Percentiles rank a stretch among this genome's conserved stretches.
Conservation (phyloP, 2,797 vertebrate species). For the Crossoptilon crossoptilon region DNA sequence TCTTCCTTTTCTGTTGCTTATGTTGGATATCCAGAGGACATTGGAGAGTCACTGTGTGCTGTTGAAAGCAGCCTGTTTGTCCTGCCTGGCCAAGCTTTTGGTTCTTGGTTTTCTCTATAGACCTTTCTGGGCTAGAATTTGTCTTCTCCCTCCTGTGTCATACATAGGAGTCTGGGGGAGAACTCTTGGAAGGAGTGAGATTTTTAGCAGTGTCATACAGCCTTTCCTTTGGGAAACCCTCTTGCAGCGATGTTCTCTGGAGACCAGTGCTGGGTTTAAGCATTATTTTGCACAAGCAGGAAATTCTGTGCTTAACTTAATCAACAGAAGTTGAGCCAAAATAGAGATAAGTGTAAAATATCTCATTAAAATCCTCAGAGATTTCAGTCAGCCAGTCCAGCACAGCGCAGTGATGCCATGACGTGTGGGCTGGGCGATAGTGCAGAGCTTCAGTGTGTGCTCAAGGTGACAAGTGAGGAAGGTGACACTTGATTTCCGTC, state of each 20-base stretch:
- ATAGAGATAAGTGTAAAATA: not conserved
- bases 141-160: not conserved
- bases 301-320: not conserved
- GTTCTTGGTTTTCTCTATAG: not conserved
- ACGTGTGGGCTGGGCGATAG: not conserved
- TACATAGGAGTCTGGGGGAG: not conserved
- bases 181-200: not conserved
- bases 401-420: rapidly evolving
- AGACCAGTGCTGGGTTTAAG: not conserved
- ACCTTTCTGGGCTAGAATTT: not conserved
- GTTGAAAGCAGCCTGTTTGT: not conserved
- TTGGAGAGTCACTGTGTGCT: not conserved
- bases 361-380: not conserved
- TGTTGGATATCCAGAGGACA: not conserved
- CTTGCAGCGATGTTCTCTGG: not conserved
- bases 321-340: not conserved
- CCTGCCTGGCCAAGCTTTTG: not conserved
- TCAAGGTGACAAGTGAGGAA: not conserved
- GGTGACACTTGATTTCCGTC: slow-evolving; percentile 5
- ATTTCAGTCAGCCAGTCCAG: rapidly evolving
- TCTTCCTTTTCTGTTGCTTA: not conserved
- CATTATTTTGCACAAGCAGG: not conserved
- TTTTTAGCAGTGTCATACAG: not conserved
- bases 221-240: not conserved
- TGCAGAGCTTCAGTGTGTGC: not conserved